Evolutionary conservation across 2,797 vertebrate genomes (phyloP).

Genomic region (Microcaecilia unicolor): DNA sequence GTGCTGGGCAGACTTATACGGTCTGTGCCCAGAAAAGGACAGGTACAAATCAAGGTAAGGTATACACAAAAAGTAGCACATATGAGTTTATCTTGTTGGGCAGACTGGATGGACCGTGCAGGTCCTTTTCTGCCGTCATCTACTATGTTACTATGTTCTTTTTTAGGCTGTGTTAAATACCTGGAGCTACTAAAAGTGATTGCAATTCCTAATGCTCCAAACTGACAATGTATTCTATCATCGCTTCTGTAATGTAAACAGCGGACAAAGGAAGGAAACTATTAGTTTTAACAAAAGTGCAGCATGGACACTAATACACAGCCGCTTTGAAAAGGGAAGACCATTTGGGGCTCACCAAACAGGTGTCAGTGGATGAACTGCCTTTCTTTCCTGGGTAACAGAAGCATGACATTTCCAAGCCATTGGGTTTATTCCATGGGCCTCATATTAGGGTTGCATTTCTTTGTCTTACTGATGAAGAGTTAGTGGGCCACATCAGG

Average conservation of each 20-base stretch:
- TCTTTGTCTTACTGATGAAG: slow-evolving; percentile 19
- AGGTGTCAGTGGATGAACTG: slow-evolving; percentile 2
- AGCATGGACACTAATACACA: slow-evolving; percentile 21
- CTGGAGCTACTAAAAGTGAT: too few species aligned
- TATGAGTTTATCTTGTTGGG: too few species aligned
- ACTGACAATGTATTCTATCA: background rate
- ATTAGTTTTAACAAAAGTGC: slow-evolving; percentile 23
- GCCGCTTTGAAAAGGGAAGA: slow-evolving; percentile 14
- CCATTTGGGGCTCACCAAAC: slow-evolving; percentile 17
- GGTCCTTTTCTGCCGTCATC: too few species aligned
- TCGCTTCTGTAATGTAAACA: slow-evolving; percentile 14
- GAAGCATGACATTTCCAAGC: slow-evolving; percentile 23
- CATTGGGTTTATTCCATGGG: slow-evolving; percentile 15
- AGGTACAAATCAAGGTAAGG: too few species aligned
- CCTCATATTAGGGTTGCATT: slow-evolving; percentile 35
- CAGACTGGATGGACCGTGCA: too few species aligned
- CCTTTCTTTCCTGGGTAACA: slow-evolving; percentile 10
- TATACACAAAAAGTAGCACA: too few species aligned
- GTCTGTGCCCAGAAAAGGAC: too few species aligned
- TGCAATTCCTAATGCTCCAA: background rate
- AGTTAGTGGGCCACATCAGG: slow-evolving; percentile 29
- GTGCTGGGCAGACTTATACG: too few species aligned
- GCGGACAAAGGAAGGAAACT: slow-evolving; percentile 26
- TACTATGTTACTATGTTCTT: too few species aligned
- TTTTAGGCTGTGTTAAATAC: too few species aligned